These are phyloP conservation scores for Zingel zingel DNA, from an alignment of 2,113 vertebrate species.

Conservation along the genomic window DNA sequence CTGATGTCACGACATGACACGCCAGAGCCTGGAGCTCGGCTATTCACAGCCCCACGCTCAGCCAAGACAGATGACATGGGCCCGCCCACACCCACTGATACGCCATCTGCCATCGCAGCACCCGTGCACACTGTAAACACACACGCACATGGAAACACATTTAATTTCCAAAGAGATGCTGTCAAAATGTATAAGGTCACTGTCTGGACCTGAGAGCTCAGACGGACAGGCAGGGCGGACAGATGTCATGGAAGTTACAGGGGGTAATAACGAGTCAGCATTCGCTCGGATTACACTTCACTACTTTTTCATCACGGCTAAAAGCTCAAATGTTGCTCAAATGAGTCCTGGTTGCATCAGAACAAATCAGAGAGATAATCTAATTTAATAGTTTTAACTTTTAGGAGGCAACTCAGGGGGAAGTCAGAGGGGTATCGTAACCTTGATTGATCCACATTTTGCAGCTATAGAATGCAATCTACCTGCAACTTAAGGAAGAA, in stretches of 20 bases:
- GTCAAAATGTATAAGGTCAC: conserved; percentile 63
- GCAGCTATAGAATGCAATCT: conserved; percentile 6
- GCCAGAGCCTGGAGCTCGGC: conserved; percentile 62
- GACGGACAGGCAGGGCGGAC: conserved; percentile 37
- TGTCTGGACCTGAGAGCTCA: conserved; percentile 23
- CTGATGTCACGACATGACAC: conserved; percentile 61
- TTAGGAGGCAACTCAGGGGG: not conserved
- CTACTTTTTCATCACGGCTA: not conserved
- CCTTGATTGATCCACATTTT: not conserved
- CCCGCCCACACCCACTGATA: conserved; percentile 75
- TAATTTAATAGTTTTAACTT: not conserved
- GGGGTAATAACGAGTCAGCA: conserved; percentile 53
- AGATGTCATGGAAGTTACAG: conserved; percentile 53
- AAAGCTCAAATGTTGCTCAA: not conserved
- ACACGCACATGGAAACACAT: conserved; percentile 42
- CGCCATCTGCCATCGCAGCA: conserved; percentile 71
- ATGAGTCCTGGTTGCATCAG: not conserved
- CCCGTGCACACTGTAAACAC: conserved; percentile 37
- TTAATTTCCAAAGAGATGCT: conserved; percentile 63
- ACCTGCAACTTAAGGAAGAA: conserved; percentile 1
- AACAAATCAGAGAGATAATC: not conserved
- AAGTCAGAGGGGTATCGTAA: not conserved
- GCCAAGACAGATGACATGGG: conserved; percentile 67
- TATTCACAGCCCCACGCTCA: conserved; percentile 59
- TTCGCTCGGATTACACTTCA: conserved; percentile 30